These are phyloP conservation scores for Crypturellus tataupa DNA, from an alignment of 2,797 vertebrate species.

Conservation along the genomic window DNA sequence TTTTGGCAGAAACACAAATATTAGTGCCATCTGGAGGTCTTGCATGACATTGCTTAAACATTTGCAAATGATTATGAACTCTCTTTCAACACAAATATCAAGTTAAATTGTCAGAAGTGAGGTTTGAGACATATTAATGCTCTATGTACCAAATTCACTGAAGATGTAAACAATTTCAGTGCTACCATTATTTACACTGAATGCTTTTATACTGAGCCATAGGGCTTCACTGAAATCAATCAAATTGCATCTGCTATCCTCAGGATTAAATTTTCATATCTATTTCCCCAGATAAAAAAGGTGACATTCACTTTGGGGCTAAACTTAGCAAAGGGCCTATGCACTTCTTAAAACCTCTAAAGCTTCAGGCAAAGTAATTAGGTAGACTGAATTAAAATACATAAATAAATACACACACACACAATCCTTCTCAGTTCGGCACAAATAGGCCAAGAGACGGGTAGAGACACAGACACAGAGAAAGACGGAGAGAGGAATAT, in stretches of 20 bases:
- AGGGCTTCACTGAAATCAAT: neutral
- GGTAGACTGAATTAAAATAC: neutral
- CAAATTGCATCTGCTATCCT: neutral
- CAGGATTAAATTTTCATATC: neutral
- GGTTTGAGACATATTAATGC: neutral
- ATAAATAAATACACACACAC: too few species aligned
- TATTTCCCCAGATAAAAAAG: neutral
- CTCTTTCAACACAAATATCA: neutral
- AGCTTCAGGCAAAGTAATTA: neutral
- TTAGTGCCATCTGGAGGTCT: conserved; percentile 10
- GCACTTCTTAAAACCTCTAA: neutral
- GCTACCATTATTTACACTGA: neutral
- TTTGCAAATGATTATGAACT: neutral
- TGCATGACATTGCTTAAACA: neutral
- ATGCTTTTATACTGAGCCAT: neutral
- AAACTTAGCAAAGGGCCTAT: neutral
- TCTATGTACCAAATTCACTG: neutral
- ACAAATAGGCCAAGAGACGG: neutral
- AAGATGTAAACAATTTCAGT: neutral
- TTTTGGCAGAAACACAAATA: neutral
- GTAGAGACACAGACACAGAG: neutral
- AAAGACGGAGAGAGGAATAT: neutral
- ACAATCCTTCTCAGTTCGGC: neutral
- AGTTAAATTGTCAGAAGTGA: neutral
- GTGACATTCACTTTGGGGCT: neutral